phyloP scores from a whole-genome alignment of 2,888 invertebrate genomes.

The Ctenicera cuprea region DNA sequence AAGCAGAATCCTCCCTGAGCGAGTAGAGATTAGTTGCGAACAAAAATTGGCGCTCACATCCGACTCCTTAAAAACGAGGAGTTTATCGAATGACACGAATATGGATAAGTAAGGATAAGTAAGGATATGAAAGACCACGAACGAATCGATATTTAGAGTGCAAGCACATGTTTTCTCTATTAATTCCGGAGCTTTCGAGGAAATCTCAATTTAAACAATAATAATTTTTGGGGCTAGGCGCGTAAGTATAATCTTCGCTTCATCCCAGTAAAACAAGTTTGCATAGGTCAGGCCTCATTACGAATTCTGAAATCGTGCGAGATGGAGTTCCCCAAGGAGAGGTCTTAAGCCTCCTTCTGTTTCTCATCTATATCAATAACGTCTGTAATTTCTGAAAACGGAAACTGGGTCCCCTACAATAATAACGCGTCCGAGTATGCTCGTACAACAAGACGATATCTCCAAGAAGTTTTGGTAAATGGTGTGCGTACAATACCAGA shows the following conservation, averaged over 20 bases:
- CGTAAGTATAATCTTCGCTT: constrained; percentile 22
- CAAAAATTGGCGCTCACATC: constrained; percentile 28
- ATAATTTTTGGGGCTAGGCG: constrained; percentile 13
- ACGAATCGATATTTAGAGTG: not conserved
- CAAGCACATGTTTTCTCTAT: not conserved
- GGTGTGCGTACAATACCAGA: constrained; percentile 14
- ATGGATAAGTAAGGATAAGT: constrained; percentile 1
- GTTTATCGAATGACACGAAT: constrained; percentile 8
- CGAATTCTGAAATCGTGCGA: constrained; percentile 33
- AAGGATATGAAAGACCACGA: not conserved
- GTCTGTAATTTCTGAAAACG: constrained; percentile 19
- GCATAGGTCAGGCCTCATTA: constrained; percentile 40
- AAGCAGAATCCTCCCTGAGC: constrained; percentile 12
- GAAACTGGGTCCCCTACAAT: not conserved
- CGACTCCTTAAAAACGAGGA: not conserved
- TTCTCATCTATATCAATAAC: constrained; percentile 33
- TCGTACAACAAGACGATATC: constrained; percentile 22
- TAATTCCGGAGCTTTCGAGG: constrained; percentile 1
- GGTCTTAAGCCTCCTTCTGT: constrained; percentile 28
- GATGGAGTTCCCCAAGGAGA: constrained; percentile 27
- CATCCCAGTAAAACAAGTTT: constrained; percentile 32
- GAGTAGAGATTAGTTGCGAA: constrained; percentile 30
- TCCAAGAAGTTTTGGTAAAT: constrained; percentile 5
- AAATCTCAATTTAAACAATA: constrained; percentile 16
- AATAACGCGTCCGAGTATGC: not conserved